A percentile compares a stretch with the other conserved stretches of the same genome.
Evolutionary conservation across 1,140 invertebrate species (phyloP).

Genomic region (Holcopasites calliopsidis): DNA sequence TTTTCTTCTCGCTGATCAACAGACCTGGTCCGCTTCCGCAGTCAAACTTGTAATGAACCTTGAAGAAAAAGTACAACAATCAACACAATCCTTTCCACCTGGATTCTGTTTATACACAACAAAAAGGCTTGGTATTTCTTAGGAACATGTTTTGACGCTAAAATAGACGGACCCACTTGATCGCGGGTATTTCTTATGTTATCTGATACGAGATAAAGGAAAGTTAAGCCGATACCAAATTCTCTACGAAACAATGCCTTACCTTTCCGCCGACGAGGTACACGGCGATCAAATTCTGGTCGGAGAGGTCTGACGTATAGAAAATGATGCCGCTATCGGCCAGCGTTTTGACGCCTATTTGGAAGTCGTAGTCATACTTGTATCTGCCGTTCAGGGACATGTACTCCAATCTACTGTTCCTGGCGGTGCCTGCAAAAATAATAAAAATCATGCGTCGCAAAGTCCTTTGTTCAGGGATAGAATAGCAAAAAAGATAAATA

Average conservation of each 20-base stretch:
- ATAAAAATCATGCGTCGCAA: conserved; percentile 7
- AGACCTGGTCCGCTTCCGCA: conserved; percentile 85
- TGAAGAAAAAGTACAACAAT: conserved; percentile 27
- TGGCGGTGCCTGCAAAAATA: conserved; percentile 81
- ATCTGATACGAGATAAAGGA: background rate
- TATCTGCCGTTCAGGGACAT: conserved; percentile 82
- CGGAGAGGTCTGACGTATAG: conserved; percentile 86
- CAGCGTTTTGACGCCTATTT: conserved; percentile 90
- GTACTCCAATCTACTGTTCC: conserved; percentile 88
- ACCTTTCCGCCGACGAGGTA: conserved; percentile 90
- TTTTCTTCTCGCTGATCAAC: conserved; percentile 80
- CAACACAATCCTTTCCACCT: background rate
- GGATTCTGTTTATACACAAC: conserved; percentile 10
- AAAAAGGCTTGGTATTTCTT: background rate
- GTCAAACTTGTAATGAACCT: conserved; percentile 86
- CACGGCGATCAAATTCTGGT: conserved; percentile 86
- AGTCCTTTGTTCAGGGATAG: background rate
- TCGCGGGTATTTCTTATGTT: background rate
- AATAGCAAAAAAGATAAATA: conserved; percentile 1
- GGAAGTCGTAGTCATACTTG: conserved; percentile 86
- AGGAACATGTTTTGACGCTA: background rate
- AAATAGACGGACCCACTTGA: background rate
- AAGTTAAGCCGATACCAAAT: background rate
- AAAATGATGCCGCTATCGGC: conserved; percentile 91
- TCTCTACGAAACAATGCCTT: conserved; percentile 52